Percentiles rank a stretch among this genome's conserved stretches.
phyloP scores from a whole-genome alignment of 1,140 invertebrate genomes.

The Delia radicum region DNA sequence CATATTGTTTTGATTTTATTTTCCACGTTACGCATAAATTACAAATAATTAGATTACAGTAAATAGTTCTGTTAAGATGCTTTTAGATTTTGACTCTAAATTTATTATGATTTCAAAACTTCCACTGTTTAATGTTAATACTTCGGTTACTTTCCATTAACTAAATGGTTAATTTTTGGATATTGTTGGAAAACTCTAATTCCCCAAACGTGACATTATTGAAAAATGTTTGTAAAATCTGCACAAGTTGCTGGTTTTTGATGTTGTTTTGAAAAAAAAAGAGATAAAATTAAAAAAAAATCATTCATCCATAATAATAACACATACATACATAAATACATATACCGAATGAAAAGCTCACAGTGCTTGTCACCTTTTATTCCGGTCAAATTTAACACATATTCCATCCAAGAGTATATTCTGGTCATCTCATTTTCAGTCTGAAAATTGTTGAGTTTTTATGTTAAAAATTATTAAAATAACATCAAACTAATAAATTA shows the following conservation, averaged over 20 bases:
- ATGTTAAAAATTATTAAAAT: too few species aligned
- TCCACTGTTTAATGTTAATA: not conserved
- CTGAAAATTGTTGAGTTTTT: too few species aligned
- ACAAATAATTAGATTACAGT: not conserved
- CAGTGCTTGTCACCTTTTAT: too few species aligned
- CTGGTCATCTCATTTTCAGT: too few species aligned
- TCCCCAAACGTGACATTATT: not conserved
- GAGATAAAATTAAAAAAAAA: not conserved
- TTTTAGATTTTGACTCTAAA: not conserved
- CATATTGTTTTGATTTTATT: not conserved
- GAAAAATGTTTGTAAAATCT: not conserved
- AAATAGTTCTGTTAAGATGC: too few species aligned
- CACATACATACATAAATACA: too few species aligned
- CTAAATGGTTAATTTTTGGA: not conserved
- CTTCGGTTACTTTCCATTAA: conserved; percentile 9
- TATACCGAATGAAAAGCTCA: too few species aligned
- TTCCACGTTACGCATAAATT: not conserved
- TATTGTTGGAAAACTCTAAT: not conserved
- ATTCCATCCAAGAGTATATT: too few species aligned
- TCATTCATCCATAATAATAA: not conserved
- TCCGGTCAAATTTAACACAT: too few species aligned
- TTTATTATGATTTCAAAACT: not conserved
- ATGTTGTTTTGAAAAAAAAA: not conserved
- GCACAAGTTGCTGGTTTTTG: not conserved
- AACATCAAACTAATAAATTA: too few species aligned